Evolutionary conservation across 2,888 invertebrate species (phyloP).

Genomic region (Sesamia inferens): DNA sequence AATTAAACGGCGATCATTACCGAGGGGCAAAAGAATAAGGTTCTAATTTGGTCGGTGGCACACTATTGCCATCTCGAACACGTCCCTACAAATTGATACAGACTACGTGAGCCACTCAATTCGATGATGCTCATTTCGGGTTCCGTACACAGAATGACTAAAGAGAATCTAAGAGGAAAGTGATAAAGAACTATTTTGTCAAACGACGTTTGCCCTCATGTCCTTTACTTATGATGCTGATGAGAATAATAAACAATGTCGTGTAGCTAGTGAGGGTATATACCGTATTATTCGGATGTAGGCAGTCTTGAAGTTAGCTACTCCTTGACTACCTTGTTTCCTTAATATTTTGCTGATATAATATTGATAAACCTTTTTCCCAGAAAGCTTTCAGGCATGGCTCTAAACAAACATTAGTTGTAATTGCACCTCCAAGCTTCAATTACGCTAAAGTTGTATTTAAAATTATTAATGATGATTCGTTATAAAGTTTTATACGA

Average conservation of each 20-base stretch:
- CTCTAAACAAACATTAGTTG: slow-evolving; percentile 15
- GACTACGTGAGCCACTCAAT: slow-evolving; percentile 80
- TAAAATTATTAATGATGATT: slow-evolving; percentile 33
- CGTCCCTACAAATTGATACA: slow-evolving; percentile 83
- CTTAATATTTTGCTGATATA: slow-evolving; percentile 22
- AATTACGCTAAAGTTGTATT: slow-evolving; percentile 15
- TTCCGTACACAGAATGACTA: slow-evolving; percentile 67
- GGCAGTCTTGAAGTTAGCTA: background rate
- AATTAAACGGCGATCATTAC: slow-evolving; percentile 77
- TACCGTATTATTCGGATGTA: slow-evolving; percentile 4
- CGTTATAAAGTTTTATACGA: slow-evolving; percentile 14
- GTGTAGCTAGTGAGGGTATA: background rate
- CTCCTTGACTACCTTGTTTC: slow-evolving; percentile 5
- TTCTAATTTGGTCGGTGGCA: slow-evolving; percentile 69
- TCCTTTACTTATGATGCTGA: slow-evolving; percentile 22
- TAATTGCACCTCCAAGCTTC: slow-evolving; percentile 32
- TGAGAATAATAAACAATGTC: slow-evolving; percentile 44
- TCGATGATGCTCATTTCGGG: slow-evolving; percentile 79
- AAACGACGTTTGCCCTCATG: slow-evolving; percentile 45
- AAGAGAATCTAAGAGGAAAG: slow-evolving; percentile 60
- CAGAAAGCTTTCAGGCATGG: slow-evolving; percentile 21
- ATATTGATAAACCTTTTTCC: slow-evolving; percentile 32
- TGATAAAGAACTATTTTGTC: slow-evolving; percentile 61
- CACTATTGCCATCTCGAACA: slow-evolving; percentile 76
- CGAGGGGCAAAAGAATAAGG: slow-evolving; percentile 72